phyloP scores from a whole-genome alignment of 2,888 invertebrate genomes.

The Lypha dubia region DNA sequence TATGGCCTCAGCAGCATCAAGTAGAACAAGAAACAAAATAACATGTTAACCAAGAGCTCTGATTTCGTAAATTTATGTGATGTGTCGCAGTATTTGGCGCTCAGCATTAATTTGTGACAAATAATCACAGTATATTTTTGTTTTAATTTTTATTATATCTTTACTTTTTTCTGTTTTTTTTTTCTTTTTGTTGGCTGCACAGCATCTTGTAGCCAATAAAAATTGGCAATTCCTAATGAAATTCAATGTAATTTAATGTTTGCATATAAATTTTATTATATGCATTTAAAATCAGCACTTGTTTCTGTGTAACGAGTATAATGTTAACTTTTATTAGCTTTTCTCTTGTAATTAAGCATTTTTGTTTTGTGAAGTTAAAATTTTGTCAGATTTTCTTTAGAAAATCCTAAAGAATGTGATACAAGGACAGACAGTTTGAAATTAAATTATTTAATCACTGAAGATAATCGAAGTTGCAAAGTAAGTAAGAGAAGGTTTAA shows the following conservation, averaged over 20 bases:
- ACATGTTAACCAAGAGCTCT: conserved; percentile 51
- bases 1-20: conserved; percentile 32
- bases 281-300: conserved; percentile 9
- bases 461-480: conserved; percentile 22
- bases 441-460: conserved; percentile 33
- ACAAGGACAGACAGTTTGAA: conserved; percentile 3
- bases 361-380: conserved; percentile 12
- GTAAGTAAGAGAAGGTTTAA: conserved; percentile 38
- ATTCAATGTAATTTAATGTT: conserved; percentile 56
- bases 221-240: conserved; percentile 47
- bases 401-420: conserved; percentile 11
- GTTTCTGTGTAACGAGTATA: conserved; percentile 22
- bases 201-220: conserved; percentile 35
- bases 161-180: neutral
- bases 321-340: conserved; percentile 47
- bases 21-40: conserved; percentile 47
- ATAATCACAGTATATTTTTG: conserved; percentile 53
- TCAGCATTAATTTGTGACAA: conserved; percentile 78
- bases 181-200: conserved; percentile 5
- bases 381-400: conserved; percentile 25
- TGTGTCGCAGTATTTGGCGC: conserved; percentile 80
- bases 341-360: conserved; percentile 42
- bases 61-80: conserved; percentile 78
- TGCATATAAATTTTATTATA: conserved; percentile 36
- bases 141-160: conserved; percentile 36